A percentile compares a stretch with the other conserved stretches of the same genome.
phyloP scores from a whole-genome alignment of 2,888 invertebrate genomes.

The Sinotaia quadrata region DNA sequence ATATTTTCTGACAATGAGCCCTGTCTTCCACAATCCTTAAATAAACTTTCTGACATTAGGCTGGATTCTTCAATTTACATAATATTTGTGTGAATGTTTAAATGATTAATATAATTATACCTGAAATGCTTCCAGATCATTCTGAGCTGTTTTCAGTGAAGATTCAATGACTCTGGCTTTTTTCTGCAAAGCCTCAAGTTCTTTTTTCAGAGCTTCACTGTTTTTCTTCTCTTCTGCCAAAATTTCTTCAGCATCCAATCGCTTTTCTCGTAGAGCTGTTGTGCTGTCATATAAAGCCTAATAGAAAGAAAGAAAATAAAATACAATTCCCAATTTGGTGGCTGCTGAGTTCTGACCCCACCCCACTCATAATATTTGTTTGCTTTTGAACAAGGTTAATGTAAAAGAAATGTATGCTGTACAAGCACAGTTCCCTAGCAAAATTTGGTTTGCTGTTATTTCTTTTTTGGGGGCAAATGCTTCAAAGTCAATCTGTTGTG shows the following conservation, averaged over 20 bases:
- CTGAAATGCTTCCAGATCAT: constrained; percentile 72
- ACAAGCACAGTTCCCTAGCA: no score
- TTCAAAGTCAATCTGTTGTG: no score
- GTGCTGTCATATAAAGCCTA: constrained; percentile 70
- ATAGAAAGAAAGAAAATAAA: not conserved
- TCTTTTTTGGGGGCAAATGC: no score
- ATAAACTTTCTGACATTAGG: no score
- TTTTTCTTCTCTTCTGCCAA: constrained; percentile 70
- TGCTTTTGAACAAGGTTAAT: no score
- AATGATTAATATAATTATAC: no score
- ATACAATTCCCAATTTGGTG: not conserved
- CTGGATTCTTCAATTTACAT: no score
- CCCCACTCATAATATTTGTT: not conserved
- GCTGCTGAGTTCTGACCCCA: not conserved
- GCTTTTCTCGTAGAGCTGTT: constrained; percentile 70
- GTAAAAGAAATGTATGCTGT: no score
- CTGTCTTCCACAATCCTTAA: no score
- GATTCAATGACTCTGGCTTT: constrained; percentile 69
- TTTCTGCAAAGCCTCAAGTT: constrained; percentile 68
- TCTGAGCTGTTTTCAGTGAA: constrained; percentile 67
- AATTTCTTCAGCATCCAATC: constrained; percentile 70
- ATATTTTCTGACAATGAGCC: no score
- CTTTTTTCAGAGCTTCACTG: constrained; percentile 68
- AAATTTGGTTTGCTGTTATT: no score
- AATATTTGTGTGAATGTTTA: no score